phyloP scores from a whole-genome alignment of 1,140 invertebrate species.

The Octopus bimaculoides region DNA sequence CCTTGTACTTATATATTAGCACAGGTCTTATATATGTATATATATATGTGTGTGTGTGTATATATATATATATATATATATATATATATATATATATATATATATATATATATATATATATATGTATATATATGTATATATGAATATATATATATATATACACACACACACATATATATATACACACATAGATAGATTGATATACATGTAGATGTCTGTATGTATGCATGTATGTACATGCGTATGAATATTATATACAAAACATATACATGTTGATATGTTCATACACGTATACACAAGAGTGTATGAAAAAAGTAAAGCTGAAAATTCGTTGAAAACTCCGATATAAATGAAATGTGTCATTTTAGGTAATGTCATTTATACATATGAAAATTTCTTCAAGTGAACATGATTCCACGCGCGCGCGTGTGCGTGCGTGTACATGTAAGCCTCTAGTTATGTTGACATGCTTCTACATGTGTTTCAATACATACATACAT shows the following conservation, averaged over 20 bases:
- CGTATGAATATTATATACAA: neutral
- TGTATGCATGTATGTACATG: neutral
- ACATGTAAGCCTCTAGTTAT: neutral
- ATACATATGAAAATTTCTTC: neutral
- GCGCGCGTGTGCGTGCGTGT: neutral
- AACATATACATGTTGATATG: neutral
- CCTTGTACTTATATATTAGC: too few relatives aligned
- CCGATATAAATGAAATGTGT: too few relatives aligned
- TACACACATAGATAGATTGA: neutral
- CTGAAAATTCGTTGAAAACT: too few relatives aligned
- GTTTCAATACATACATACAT: neutral
- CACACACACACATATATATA: neutral
- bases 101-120: neutral
- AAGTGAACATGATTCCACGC: neutral
- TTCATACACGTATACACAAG: neutral
- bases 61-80: neutral
- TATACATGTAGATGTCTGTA: neutral
- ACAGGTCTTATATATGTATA: too few relatives aligned
- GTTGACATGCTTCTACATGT: neutral
- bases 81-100: conserved; percentile 2
- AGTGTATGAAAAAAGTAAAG: too few relatives aligned
- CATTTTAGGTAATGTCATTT: neutral
- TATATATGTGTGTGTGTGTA: too few relatives aligned
- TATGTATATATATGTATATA: neutral
- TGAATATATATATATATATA: neutral